Evolutionary conservation across 2,797 vertebrate genomes (phyloP).

Genomic region (Tiaroga cobitis): DNA sequence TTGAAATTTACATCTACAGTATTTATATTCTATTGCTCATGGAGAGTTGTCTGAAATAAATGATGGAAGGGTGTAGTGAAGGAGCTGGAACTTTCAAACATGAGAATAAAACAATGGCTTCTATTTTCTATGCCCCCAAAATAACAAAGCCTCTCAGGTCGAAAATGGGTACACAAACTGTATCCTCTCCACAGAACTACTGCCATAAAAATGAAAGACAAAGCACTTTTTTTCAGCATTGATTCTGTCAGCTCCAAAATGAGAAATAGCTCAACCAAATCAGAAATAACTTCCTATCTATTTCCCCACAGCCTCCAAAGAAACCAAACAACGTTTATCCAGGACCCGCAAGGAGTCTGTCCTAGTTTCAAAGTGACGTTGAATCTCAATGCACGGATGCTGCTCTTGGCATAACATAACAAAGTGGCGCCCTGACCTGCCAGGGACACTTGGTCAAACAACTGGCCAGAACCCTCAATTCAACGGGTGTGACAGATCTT

Average conservation of each 20-base stretch:
- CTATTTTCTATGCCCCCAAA: conserved; percentile 48
- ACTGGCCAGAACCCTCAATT: neutral
- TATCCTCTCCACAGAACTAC: conserved; percentile 35
- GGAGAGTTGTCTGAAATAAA: conserved; percentile 42
- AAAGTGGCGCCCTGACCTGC: conserved; percentile 23
- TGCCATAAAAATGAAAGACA: conserved; percentile 42
- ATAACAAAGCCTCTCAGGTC: conserved; percentile 54
- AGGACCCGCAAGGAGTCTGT: conserved; percentile 43
- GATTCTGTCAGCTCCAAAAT: conserved; percentile 54
- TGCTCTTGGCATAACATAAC: conserved; percentile 30
- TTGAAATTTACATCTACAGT: conserved; percentile 50
- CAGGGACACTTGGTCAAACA: conserved; percentile 21
- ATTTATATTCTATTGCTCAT: conserved; percentile 45
- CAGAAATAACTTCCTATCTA: conserved; percentile 52
- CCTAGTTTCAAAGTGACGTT: conserved; percentile 53
- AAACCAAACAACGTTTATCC: conserved; percentile 50
- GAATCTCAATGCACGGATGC: conserved; percentile 5
- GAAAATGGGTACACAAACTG: conserved; percentile 33
- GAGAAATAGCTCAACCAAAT: conserved; percentile 55
- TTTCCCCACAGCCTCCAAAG: conserved; percentile 40
- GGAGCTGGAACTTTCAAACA: conserved; percentile 59
- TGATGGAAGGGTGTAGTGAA: conserved; percentile 42
- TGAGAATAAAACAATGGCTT: conserved; percentile 49
- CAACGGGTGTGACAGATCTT: neutral
- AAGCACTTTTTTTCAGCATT: conserved; percentile 50